Percentiles rank a stretch among this genome's conserved stretches.
phyloP scores from a whole-genome alignment of 2,113 vertebrate species.

The Equus quagga region DNA sequence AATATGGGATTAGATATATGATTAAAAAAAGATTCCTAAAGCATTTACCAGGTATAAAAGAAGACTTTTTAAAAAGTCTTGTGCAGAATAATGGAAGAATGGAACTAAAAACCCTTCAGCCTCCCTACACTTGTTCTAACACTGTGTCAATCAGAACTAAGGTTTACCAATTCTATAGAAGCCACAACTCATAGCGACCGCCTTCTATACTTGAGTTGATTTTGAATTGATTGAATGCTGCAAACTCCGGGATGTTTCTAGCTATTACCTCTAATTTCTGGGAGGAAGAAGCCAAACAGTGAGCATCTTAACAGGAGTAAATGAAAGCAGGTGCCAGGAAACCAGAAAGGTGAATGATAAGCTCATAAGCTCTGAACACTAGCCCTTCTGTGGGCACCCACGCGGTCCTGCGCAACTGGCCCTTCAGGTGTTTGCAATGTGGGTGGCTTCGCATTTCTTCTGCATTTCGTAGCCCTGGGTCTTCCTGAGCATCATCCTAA shows the following conservation, averaged over 20 bases:
- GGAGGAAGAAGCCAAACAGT: background rate
- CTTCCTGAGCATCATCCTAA: background rate
- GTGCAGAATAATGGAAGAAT: background rate
- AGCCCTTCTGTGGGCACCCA: background rate
- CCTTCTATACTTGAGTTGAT: background rate
- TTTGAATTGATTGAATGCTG: background rate
- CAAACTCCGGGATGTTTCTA: background rate
- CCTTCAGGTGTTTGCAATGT: fast-evolving
- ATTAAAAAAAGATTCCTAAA: background rate
- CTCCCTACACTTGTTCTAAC: background rate
- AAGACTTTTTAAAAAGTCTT: background rate
- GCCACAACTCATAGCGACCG: fast-evolving
- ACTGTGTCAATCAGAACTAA: background rate
- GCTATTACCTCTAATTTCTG: background rate
- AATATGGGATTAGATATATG: background rate
- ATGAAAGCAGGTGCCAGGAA: background rate
- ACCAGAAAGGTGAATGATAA: background rate
- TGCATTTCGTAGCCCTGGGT: background rate
- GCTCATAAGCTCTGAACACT: fast-evolving
- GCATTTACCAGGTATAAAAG: background rate
- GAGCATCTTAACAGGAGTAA: no score
- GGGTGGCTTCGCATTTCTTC: background rate
- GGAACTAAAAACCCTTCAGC: background rate
- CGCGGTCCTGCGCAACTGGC: fast-evolving
- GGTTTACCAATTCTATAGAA: background rate